Base-by-base conservation (phyloP, 2,113 vertebrate genomes). In the Enhydra lutris region DNA sequence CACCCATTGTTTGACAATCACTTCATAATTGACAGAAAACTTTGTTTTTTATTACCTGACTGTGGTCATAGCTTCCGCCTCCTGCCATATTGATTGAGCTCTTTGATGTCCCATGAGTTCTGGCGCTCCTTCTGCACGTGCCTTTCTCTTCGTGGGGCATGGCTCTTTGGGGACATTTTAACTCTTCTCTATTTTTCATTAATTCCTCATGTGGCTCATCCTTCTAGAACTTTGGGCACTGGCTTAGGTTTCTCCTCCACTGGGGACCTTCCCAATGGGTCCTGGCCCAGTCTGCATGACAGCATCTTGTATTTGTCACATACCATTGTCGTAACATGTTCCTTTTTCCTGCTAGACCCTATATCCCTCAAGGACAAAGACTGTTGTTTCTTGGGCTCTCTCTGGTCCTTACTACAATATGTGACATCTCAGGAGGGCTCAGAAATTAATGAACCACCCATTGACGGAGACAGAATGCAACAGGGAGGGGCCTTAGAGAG, bases 321-420 rank as follows among this genome's bases (percentile, higher is more conserved):
- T 63, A 26, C 24, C 5, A 20, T 29, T 8, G 8, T 4, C 0
- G 1, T 6, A 9, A 26, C 29, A 15, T 36, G 55, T 59, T 15
- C 1, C 78, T 74, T 31, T 47, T 8, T 55, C 12, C 55, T 21
- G 31, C 34, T 11, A 81, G 45, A 74, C 34, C 20, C 34, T 59
- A 39, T 82, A 18, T 39, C 42, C 24, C 50, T 67, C 42, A 45
- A 69, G 57, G 34, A 67, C 1, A 4, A 34, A 92, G 65, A 34
- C 5, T 3, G 20, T 17, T 83, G 9, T 52, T 69, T 82, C 82
- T 52, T 76, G 6, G 10, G 34, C 12, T 50, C 36, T 87, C 55
- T 34, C 74, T 67, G 20, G 34, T 81, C 52, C 82, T 91, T 55
- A 24, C 63, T 9, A 89, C n/a, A 26, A 23, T n/a, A 23, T 26